Evolutionary conservation across 2,888 invertebrate genomes (phyloP), one percentile per base, ranked within the genome.

Genomic region (Aspidapion aeneum): DNA sequence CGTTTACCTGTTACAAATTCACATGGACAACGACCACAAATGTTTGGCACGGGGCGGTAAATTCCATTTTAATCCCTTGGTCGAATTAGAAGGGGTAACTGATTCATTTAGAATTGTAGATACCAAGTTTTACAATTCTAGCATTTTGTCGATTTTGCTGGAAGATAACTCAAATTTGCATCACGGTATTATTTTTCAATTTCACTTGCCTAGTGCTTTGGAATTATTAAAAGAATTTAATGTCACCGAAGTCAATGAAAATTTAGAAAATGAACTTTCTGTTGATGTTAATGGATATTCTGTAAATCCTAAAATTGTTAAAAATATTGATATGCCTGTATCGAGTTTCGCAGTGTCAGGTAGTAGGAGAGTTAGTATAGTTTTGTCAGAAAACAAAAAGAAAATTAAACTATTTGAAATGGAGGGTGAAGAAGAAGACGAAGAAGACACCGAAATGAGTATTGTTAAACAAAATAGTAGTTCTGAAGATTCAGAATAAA

Each of bases 341-440:
- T 85, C 85, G 63, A 81, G 83, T 66, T 85, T 96, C 73, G 90
- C 95, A 1, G 95, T 96, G 1, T 94, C 94, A 55, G 95, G 96
- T 0, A 87, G 88, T 2, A 80, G 90, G 35, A 90, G 91, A 80
- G 93, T 96, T 7, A 90, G 94, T 7, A 91, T 95, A 51, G 87
- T 96, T 56, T 81, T 96, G 51, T 90, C 93, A 17, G 90, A 91
- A 70, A 92, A 87, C 72, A 82, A 84, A 60, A 86, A 92, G 64
- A 91, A 93, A 77, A 90, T 96, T 54, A 84, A 93, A 66, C 85
- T 96, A 57, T 93, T 93, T 76, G 94, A 96, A 79, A 95, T 95
- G 89, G 96, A 96, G 82, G 91, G 90, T 0, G 96, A 96, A 75
- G 95, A 94, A 20, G 92, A 92, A 62, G 93, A 93, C 63, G 96